Evolutionary conservation across 92 coral and sea anemone genomes (phyloP).

Genomic region (Desmophyllum pertusum): DNA sequence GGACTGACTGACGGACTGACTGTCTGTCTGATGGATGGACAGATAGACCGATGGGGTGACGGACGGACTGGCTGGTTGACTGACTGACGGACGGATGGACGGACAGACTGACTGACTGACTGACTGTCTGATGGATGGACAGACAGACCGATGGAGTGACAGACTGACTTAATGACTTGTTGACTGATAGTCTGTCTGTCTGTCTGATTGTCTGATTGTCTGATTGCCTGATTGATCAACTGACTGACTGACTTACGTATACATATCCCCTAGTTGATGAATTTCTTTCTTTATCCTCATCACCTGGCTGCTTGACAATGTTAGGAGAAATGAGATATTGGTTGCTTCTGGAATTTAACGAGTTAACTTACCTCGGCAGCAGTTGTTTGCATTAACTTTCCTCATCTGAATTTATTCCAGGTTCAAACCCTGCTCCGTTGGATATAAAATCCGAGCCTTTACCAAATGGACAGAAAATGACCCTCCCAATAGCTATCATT

Average conservation of each 20-base stretch:
- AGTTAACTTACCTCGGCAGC: not conserved
- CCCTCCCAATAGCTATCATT: constrained; percentile 90
- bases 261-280: too few species aligned
- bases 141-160: too few species aligned
- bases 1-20: too few species aligned
- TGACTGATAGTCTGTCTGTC: too few species aligned
- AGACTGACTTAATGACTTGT: too few species aligned
- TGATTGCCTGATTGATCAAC: not conserved
- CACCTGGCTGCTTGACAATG: not conserved
- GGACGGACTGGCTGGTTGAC: not conserved
- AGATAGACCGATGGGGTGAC: too few species aligned
- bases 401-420: constrained; percentile 37
- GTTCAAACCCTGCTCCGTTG: constrained; percentile 92
- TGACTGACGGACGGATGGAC: not conserved
- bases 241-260: not conserved
- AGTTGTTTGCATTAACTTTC: not conserved
- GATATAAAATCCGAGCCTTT: constrained; percentile 77
- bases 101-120: not conserved
- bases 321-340: not conserved
- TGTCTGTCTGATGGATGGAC: not conserved
- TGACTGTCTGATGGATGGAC: not conserved
- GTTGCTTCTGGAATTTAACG: too few species aligned
- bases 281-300: too few species aligned
- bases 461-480: constrained; percentile 68
- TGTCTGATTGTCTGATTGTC: too few species aligned